Base-by-base conservation (phyloP, 2,113 vertebrate genomes). In the Noturus placidus region DNA sequence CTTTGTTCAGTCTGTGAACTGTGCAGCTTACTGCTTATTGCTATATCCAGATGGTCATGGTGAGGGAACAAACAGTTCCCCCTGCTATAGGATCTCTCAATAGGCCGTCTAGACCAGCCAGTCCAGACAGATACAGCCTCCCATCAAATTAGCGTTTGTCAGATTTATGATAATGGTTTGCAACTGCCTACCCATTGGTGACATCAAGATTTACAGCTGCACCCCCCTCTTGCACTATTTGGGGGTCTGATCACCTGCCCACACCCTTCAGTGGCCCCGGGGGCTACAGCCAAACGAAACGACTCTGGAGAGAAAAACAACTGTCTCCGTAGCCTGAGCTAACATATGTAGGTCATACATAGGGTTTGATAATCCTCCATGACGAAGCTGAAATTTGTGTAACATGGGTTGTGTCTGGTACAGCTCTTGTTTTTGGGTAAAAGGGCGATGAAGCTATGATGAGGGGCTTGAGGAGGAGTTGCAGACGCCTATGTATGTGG, bases 61-160 rank as follows among this genome's bases (percentile, higher is more conserved):
- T 88, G 78, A 87, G 96, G 96, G 97, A 97, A 97, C 97, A 98
- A 97, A 97, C 97, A 97, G 95, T 94, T 96, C 96, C 96, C 96
- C 96, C 96, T 90, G 95, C 97, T 96, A 97, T 96, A 97, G 96
- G 96, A 97, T 96, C 96, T 97, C 97, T 99, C 97, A 99, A 98
- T 97, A 98, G 98, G 96, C 95, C 96, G 98, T 99, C 98, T 99
- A 99, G 98, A 99, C 98, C 97, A 96, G 96, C 96, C 96, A 95
- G 96, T 97, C 97, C 98, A 99, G 97, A 99, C 98, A 99, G 97
- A 98, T 98, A 98, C 97, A 97, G 97, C 97, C 97, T 97, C 97
- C 97, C 97, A 99, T 99, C 97, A 99, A 99, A 99, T 99, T 97
- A 97, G 97, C 93, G 96, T 98, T 98, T 98, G 97, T 98, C 97